Evolutionary conservation across 1,140 invertebrate genomes (phyloP), one percentile per base, ranked within the genome.

Genomic region (Halesus radiatus): DNA sequence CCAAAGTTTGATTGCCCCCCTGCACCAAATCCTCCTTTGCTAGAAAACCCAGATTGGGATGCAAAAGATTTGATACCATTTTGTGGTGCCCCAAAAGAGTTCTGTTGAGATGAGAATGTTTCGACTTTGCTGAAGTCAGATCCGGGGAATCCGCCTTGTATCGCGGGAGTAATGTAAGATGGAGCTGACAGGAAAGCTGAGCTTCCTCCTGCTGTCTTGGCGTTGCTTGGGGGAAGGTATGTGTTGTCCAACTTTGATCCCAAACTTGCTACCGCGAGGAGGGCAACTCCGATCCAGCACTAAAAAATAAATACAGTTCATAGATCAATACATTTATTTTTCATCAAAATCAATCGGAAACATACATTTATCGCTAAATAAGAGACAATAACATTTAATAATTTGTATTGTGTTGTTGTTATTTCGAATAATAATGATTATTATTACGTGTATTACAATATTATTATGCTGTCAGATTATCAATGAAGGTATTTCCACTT

Each of bases 201-300:
- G 32, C 80, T 84, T 5, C 89, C 89, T 26, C 88, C 88, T 15
- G 87, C 87, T 56, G 84, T 85, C 23, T 85, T 85, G 3, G 89
- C 90, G 50, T 87, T 86, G 66, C 89, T 85, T 4, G 91, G 91
- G 6, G 91, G 91, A 13, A 92, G 86, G 83, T 92, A 92, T 26
- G 86, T 88, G 80, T 89, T 91, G 53, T 91, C 91, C 60, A 92
- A 84, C 62, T 88, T 86, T 72, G 88, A 86, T 77, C 85, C 80
- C 80, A 82, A 83, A 82, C 88, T 85, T 37, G 81, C 83, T 32
- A 85, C 26, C 60, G 80, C 81, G 81, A 86, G 74, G 22, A 86
- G 8, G 52, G 80, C 81, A 74, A 84, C 83, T 58, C 60, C 77
- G 8, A 26, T 32, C 3, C 45, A 26, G 16, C 52, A 70, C 68